A percentile compares a stretch with the other conserved stretches of the same genome.
phyloP scores from a whole-genome alignment of 1,140 invertebrate species.

The Archivesica marissinica region DNA sequence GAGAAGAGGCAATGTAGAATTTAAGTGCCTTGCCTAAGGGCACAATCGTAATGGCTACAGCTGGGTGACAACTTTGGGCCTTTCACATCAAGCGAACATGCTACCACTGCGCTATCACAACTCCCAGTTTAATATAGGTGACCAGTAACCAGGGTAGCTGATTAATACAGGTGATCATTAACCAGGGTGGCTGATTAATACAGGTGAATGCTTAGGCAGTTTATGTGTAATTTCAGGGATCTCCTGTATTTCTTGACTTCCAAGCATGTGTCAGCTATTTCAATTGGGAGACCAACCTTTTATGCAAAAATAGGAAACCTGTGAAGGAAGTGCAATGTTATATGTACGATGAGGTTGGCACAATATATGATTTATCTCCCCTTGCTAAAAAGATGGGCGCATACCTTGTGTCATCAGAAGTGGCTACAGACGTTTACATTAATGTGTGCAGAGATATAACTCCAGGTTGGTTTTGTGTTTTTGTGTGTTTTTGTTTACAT shows the following conservation, averaged over 20 bases:
- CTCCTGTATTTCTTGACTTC: conserved; percentile 72
- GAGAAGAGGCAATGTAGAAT: too few relatives aligned
- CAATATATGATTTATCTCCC: conserved; percentile 76
- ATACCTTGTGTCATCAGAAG: conserved; percentile 71
- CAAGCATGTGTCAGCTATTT: conserved; percentile 74
- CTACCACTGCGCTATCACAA: not conserved
- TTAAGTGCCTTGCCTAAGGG: too few relatives aligned
- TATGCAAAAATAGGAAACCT: conserved; percentile 67
- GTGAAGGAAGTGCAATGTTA: conserved; percentile 78
- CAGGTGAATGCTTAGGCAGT: not conserved
- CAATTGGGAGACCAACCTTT: conserved; percentile 77
- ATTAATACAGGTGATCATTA: not conserved
- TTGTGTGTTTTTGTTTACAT: too few relatives aligned
- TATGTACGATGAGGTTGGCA: conserved; percentile 67
- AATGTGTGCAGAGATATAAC: too few relatives aligned
- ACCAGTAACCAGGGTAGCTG: not conserved
- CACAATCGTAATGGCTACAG: not conserved
- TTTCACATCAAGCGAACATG: not conserved
- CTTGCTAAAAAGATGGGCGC: conserved; percentile 76
- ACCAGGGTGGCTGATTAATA: not conserved
- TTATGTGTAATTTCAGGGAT: conserved; percentile 72
- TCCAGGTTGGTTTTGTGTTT: too few relatives aligned
- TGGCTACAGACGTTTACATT: conserved; percentile 74
- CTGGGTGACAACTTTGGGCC: not conserved
- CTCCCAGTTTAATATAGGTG: not conserved